Evolutionary conservation across 1,140 invertebrate genomes (phyloP), one percentile per base, ranked within the genome.

Genomic region (Drosophila nigromelanica): DNA sequence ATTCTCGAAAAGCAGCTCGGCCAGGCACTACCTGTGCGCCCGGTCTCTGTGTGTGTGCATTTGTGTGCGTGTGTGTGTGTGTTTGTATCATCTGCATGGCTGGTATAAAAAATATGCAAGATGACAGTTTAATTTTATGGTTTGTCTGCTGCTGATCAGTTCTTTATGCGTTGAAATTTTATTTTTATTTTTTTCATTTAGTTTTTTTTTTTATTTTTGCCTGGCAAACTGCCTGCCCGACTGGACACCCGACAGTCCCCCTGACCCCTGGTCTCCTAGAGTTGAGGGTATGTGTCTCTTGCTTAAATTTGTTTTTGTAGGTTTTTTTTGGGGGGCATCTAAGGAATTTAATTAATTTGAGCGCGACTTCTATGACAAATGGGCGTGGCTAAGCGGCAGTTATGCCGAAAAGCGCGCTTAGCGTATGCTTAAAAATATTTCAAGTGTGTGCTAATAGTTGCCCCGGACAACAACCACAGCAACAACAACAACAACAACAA

Each of bases 121-220:
- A 91, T 91, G 90, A 91, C 90, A 91, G 90, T 91, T 91, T 91
- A 91, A 91, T 91, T 91, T 91, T 91, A 91, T 91, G 90, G 90
- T 91, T 91, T 91, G 86, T 91, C 90, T 91, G 90, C 80, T 91
- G 86, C 90, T 90, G 90, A 91, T 91, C 90, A 91, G 89, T 91
- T 91, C 83, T 89, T 89, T 89, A 89, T 89, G 83, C 83, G 83
- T 69, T 89, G 83, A 89, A 89, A 77, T 80, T 80, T 78, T 82
- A 69, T 75, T 81, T 77, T 72, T 64, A 68, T 64, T 63, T 33
- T 52, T 45, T 45, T 50, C 3, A 12, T 51, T 30, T 69, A 21
- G 45, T 35, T 21, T 45, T 45, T 58, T 47, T 58, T 50, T n/a
- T n/a, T n/a, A 15, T n/a, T 51, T 51, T 47, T 39, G 63, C 45